Base-by-base conservation (phyloP, 2,113 vertebrate species). In the Colaptes auratus region DNA sequence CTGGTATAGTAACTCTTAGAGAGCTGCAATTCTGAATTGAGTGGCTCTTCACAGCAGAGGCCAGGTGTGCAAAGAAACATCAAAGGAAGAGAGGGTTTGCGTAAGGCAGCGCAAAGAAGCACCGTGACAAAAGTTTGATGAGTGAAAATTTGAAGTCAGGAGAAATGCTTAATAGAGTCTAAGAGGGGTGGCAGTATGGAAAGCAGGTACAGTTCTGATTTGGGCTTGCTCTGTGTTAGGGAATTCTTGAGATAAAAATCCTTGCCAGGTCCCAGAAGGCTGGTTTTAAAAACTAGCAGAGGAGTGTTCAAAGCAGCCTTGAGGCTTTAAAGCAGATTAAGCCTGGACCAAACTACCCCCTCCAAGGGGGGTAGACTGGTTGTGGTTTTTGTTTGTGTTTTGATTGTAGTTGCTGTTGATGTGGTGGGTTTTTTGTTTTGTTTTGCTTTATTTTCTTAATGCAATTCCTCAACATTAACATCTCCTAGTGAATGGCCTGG, bases 101-200 rank as follows among this genome's bases (percentile, higher is more conserved):
- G 10, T 4, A 58, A 50, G 48, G 46, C 56, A n/a, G 2, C 9
- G 56, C 21, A 48, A 24, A 82, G 58, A 78, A 77, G 24, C 3
- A 7, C 5, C 2, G 2, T 6, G 44, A 17, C 15, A 33, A 2
- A 42, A 27, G 31, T 15, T 60, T 39, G 56, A 33, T 5, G 55
- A 28, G 65, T 15, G 27, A 42, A 61, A 35, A 65, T 8, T 13
- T 52, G 56, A 53, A 28, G 42, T 31, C 48, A 61, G 91, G 39
- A 75, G 61, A 53, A 2, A 21, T 18, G 2, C 12, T 63, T 2
- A 12, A 6, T 33, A 1, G 0, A 0, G 23, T 7, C 11, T n/a
- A 18, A 48, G 27, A 31, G 69, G 19, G 28, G n/a, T 9, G 77
- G 17, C 4, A 23, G 77, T 66, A 15, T 44, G 30, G 72, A 35